A percentile compares a stretch with the other conserved stretches of the same genome.
These are phyloP conservation scores for Brachylomia viminalis DNA, from an alignment of 2,888 invertebrate species.

Conservation along the genomic window DNA sequence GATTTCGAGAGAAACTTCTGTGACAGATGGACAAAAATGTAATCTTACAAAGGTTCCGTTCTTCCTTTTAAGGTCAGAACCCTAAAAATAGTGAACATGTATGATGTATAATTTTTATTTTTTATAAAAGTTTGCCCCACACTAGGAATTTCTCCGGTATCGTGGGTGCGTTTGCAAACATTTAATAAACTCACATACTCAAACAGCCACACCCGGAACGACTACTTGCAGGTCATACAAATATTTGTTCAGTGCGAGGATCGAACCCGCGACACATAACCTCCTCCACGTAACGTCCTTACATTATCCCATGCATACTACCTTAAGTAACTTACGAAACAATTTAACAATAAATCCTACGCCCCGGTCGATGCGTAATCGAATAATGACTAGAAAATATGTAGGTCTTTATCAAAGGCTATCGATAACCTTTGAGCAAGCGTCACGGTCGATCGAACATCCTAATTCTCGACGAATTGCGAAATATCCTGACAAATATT, in stretches of 20 bases:
- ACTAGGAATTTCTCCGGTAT: too few species aligned
- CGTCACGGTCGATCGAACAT: conserved; percentile 35
- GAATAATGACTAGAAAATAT: conserved; percentile 38
- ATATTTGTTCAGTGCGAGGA: too few species aligned
- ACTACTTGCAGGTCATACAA: too few species aligned
- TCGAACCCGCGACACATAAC: too few species aligned
- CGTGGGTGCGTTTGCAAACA: too few species aligned
- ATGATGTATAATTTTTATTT: too few species aligned
- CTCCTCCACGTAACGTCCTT: too few species aligned
- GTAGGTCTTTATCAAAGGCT: conserved; percentile 33
- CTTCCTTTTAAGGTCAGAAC: too few species aligned
- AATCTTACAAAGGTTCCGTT: neutral
- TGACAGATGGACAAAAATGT: neutral
- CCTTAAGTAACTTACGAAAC: neutral
- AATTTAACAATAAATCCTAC: neutral
- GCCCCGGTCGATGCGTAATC: neutral
- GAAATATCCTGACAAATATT: conserved; percentile 50
- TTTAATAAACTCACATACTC: too few species aligned
- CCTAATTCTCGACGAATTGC: conserved; percentile 30
- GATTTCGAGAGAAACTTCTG: neutral
- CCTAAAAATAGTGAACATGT: neutral
- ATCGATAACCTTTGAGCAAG: conserved; percentile 44
- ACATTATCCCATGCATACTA: neutral
- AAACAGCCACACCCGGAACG: too few species aligned
- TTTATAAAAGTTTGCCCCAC: too few species aligned